Evolutionary conservation across 2,888 invertebrate genomes (phyloP).

Genomic region (Sabellastarte sp.): DNA sequence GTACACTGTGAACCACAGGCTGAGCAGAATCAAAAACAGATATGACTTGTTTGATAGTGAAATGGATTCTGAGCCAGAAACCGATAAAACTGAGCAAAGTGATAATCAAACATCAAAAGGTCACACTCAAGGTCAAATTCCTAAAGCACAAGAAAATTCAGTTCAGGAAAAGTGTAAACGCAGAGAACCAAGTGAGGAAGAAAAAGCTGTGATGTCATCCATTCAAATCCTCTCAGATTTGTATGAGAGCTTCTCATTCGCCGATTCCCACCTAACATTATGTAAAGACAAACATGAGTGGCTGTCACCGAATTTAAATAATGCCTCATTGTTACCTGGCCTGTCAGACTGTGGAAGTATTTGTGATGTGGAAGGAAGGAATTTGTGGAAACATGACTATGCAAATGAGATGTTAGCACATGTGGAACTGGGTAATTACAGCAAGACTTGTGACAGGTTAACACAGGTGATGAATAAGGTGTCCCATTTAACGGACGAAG

Average conservation of each 20-base stretch:
- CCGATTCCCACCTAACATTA: no score
- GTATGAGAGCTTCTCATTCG: constrained; percentile 13
- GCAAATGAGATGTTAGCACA: no score
- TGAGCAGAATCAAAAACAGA: background rate
- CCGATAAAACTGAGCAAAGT: background rate
- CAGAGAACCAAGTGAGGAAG: constrained; percentile 1
- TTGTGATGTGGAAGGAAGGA: no score
- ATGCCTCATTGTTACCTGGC: no score
- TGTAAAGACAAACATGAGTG: no score
- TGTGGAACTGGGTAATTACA: no score
- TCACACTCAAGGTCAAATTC: background rate
- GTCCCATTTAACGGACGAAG: no score
- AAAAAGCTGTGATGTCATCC: background rate
- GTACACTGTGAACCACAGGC: background rate
- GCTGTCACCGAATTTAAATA: no score
- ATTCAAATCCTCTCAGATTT: constrained; percentile 6
- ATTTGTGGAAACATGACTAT: no score
- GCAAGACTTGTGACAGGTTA: no score
- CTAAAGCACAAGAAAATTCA: background rate
- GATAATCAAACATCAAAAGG: background rate
- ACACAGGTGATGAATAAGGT: no score
- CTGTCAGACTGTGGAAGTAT: no score
- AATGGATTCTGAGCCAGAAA: background rate
- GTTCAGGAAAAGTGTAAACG: background rate
- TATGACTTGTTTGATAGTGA: constrained; percentile 4